Evolutionary conservation across 2,113 vertebrate genomes (phyloP), one percentile per base, ranked within the genome.

Genomic region (Hemibagrus wyckioides): DNA sequence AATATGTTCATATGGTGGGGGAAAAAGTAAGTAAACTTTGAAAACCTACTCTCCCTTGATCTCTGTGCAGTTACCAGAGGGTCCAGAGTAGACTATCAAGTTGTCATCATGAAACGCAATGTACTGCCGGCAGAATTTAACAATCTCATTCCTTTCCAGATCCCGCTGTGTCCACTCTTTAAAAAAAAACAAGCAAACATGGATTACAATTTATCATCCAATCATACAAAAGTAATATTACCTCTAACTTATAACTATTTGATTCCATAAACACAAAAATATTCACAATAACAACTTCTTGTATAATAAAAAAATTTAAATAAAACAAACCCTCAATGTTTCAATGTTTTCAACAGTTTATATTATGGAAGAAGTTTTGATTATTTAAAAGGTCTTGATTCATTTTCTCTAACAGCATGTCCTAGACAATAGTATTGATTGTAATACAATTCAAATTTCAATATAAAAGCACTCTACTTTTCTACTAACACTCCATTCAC

Each of bases 111-210:
- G 97, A 93, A 99, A 99, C 57, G 98, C 94, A 14, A 99, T 96
- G 92, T 99, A 99, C 89, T 99, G 98, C 36, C 96, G 94, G 92
- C 98, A 99, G 92, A 98, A 99, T 91, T 96, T 98, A 88, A 98
- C 93, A 39, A 91, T 97, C 89, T 99, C 97, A 14, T 95, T 96
- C 86, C 97, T 96, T n/a, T 97, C 96, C 94, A 99, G 93, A 90
- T 99, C 98, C 85, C 96, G 93, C 92, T 99, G 98, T 0, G 93
- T 96, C 98, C 98, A 99, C 90, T 98, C 98, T 99, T 92, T 0
- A 25, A 89, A 52, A 75, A 69, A 56, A 4, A n/a, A 36, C n/a
- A 14, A 59, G n/a, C 21, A 28, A 65, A 8, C 15, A 21, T 41
- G 2, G 48, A 65, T 48, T 44, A 48, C 44, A 50, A 82, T 52